phyloP scores from a whole-genome alignment of 1,140 invertebrate species.

The Adoxophyes honmai region DNA sequence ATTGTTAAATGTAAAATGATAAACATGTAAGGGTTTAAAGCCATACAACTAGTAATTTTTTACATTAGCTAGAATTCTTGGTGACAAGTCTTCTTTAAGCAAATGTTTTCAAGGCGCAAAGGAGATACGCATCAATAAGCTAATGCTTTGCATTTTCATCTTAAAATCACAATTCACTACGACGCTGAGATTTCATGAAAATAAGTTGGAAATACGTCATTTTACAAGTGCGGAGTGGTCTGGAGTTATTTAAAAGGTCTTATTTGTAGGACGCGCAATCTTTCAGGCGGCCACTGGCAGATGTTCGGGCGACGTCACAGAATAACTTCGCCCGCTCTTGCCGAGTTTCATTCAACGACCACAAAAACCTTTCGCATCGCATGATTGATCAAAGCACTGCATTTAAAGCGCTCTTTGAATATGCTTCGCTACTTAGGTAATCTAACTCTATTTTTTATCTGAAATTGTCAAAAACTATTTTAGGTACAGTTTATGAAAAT shows the following conservation, averaged over 20 bases:
- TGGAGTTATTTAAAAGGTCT: conserved; percentile 59
- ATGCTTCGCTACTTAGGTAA: conserved; percentile 39
- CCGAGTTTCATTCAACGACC: conserved; percentile 55
- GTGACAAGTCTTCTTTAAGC: too few relatives aligned
- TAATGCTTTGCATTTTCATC: too few relatives aligned
- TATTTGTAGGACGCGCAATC: conserved; percentile 53
- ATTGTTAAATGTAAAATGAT: conserved; percentile 26
- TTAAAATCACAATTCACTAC: too few relatives aligned
- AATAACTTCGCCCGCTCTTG: conserved; percentile 55
- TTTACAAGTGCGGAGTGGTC: conserved; percentile 35
- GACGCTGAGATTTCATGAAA: too few relatives aligned
- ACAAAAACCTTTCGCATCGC: conserved; percentile 63
- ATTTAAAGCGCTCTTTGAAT: conserved; percentile 50
- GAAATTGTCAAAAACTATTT: too few relatives aligned
- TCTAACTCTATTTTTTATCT: conserved; percentile 4
- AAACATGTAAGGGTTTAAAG: too few relatives aligned
- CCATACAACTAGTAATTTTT: too few relatives aligned
- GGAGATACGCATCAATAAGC: too few relatives aligned
- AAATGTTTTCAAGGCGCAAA: too few relatives aligned
- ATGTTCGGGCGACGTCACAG: conserved; percentile 47
- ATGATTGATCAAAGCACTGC: conserved; percentile 69
- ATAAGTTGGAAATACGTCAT: too few relatives aligned
- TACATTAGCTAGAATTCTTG: too few relatives aligned
- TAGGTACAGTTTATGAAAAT: too few relatives aligned
- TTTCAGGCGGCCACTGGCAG: conserved; percentile 51